Evolutionary conservation across 64 coral and sea anemone species (phyloP).

Genomic region (Cladopsammia gracilis): DNA sequence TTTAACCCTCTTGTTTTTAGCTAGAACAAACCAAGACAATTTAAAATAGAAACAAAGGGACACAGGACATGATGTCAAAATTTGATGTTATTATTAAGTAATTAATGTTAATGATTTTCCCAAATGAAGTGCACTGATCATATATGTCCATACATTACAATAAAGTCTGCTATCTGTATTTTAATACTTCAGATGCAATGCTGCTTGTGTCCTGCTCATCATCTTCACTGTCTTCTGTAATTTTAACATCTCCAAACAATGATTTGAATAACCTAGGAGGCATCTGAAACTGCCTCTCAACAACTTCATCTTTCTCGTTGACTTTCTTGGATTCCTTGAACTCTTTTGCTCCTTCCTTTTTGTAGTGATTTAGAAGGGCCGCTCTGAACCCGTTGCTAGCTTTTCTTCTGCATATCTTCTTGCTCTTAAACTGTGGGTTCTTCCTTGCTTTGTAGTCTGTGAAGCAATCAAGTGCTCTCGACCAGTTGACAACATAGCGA

Average conservation of each 20-base stretch:
- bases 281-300: slow-evolving; percentile 46
- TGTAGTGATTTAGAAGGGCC: slow-evolving; percentile 34
- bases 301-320: slow-evolving; percentile 1
- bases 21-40: no score
- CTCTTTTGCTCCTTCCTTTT: slow-evolving; percentile 43
- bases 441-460: slow-evolving; percentile 1
- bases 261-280: slow-evolving; percentile 21
- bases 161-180: no score
- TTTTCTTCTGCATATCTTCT: background rate
- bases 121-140: no score
- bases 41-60: no score
- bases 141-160: no score
- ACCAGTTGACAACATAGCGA: slow-evolving; percentile 18
- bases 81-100: no score
- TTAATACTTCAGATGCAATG: background rate
- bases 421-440: slow-evolving; percentile 19
- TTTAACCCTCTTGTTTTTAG: no score
- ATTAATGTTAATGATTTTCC: no score
- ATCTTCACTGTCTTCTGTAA: background rate
- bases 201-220: slow-evolving; percentile 10
- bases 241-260: background rate
- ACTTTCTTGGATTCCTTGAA: slow-evolving; percentile 29
- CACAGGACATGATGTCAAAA: no score
- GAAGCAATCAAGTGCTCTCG: slow-evolving; percentile 9
- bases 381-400: slow-evolving; percentile 24